These are phyloP conservation scores for Camponotus fellah DNA, from an alignment of 2,888 invertebrate genomes.

Conservation along the genomic window DNA sequence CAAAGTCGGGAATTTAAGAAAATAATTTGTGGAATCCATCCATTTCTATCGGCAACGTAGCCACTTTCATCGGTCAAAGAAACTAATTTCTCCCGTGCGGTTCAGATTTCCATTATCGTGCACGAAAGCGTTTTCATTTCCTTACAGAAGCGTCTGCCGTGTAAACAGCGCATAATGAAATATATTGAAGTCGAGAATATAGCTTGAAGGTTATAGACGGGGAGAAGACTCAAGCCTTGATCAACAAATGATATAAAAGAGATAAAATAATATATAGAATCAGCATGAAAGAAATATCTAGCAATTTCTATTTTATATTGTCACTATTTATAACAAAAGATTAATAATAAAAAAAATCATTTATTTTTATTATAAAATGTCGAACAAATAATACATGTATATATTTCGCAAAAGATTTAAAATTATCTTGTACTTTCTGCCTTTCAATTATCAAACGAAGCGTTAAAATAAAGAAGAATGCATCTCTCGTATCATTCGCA, in stretches of 20 bases:
- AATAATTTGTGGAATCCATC: constrained; percentile 24
- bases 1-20: not conserved
- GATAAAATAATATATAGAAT: not conserved
- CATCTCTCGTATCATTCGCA: not conserved
- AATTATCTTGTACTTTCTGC: not conserved
- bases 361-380: not conserved
- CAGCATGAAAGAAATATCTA: not conserved
- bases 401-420: not conserved
- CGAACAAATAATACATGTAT: no score
- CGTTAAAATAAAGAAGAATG: not conserved
- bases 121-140: constrained; percentile 53
- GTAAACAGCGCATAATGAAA: constrained; percentile 57
- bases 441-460: not conserved
- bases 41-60: constrained; percentile 15
- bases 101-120: constrained; percentile 53
- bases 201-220: constrained; percentile 7
- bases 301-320: not conserved
- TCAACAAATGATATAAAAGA: constrained; percentile 1
- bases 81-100: constrained; percentile 53
- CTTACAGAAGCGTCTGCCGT: constrained; percentile 52
- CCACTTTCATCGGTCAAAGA: constrained; percentile 35
- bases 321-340: not conserved
- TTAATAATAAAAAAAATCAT: not conserved
- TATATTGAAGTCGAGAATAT: constrained; percentile 51
- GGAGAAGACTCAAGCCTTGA: not conserved